Evolutionary conservation across 2,888 invertebrate species (phyloP), one percentile per base, ranked within the genome.

Genomic region (Calameuta filiformis): DNA sequence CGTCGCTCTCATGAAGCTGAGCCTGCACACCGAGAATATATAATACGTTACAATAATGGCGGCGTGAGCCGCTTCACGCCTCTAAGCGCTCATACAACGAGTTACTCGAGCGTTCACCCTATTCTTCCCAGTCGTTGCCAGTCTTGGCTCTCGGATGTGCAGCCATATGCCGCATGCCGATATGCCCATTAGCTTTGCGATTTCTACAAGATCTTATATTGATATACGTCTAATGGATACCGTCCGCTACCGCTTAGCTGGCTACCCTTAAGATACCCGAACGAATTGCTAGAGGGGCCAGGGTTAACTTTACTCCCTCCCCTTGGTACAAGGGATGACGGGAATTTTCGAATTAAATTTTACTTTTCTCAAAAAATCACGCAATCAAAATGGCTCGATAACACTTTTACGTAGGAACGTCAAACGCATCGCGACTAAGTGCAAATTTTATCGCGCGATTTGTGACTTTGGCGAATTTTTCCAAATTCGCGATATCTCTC

Each of bases 201-300:
- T 87, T 88, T 86, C 85, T 83, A 81, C 83, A 81, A 85, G 86
- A 87, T 88, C 82, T 83, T 84, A 88, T 85, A 85, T 87, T 88
- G 87, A 88, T 87, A 85, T 82, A 85, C 83, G 84, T 82, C 85
- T 86, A 87, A 87, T 86, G 85, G 86, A 85, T 86, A 85, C 82
- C 85, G 84, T 84, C 82, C 83, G 85, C 86, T 86, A 86, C 86
- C 77, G 86, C 82, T 82, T 81, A 79, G 78, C 79, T 75, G 35
- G 30, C 30, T 79, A 75, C 73, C 82, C 75, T 76, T 77, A 9
- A 23, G 56, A 56, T 56, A 76, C 77, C 68, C 74, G 80, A 79
- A 77, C 81, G 31, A 82, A 83, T 84, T 83, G 79, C 81, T 79
- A 79, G 79, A 23, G 74, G 77, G 69, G 15, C 0, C 0, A 3